These are phyloP conservation scores for Meloidogyne floridensis DNA, from an alignment of 1,140 invertebrate genomes.

Conservation along the genomic window DNA sequence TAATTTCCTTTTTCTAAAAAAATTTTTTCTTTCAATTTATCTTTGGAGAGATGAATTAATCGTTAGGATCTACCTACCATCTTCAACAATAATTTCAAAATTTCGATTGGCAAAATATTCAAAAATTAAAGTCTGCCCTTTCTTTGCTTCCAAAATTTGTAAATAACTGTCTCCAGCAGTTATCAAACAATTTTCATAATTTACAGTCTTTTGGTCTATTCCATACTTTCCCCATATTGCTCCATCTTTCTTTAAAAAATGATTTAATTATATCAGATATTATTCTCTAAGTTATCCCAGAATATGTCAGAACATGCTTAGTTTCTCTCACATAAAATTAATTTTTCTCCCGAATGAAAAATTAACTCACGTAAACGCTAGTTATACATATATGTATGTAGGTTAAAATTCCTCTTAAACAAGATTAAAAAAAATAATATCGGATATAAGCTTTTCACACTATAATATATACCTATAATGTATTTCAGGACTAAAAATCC, in stretches of 20 bases:
- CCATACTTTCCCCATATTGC: slow-evolving; percentile 37
- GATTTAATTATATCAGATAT: neutral
- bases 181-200: slow-evolving; percentile 39
- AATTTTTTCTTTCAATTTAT: neutral
- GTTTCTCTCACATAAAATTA: too few species aligned
- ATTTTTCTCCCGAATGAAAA: too few species aligned
- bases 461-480: too few species aligned
- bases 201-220: slow-evolving; percentile 25
- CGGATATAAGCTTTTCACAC: too few species aligned
- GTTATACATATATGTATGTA: too few species aligned
- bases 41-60: too few species aligned
- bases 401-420: too few species aligned
- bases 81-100: slow-evolving; percentile 43
- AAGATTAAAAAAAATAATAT: too few species aligned
- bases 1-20: slow-evolving; percentile 36
- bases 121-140: slow-evolving; percentile 44
- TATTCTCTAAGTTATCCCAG: neutral
- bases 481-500: too few species aligned
- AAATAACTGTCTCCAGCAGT: slow-evolving; percentile 35
- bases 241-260: slow-evolving; percentile 44
- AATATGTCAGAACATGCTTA: neutral
- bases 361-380: too few species aligned
- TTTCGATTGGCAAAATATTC: slow-evolving; percentile 49
- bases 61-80: slow-evolving; percentile 28
- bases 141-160: slow-evolving; percentile 26